phyloP scores from a whole-genome alignment of 2,888 invertebrate genomes.

The Heliconius cydno region DNA sequence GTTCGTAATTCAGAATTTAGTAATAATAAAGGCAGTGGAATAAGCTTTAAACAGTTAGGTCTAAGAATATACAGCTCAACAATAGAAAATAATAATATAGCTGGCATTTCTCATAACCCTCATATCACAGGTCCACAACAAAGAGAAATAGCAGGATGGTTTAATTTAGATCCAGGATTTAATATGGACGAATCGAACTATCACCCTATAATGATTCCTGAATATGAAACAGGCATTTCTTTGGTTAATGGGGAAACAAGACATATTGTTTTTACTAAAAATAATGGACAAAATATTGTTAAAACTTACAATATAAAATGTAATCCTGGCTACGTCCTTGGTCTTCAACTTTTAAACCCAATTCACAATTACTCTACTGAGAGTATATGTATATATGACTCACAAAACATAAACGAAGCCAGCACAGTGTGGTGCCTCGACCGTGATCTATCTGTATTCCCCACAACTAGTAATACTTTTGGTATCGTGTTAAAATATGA shows the following conservation, averaged over 20 bases:
- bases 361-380: conserved; percentile 95
- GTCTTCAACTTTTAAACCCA: conserved; percentile 95
- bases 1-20: conserved; percentile 93
- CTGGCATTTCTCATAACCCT: conserved; percentile 97
- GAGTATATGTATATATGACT: conserved; percentile 90
- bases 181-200: conserved; percentile 88
- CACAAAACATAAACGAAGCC: conserved; percentile 85
- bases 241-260: conserved; percentile 89
- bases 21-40: conserved; percentile 93
- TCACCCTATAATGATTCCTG: conserved; percentile 88
- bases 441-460: conserved; percentile 94
- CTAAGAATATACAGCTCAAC: conserved; percentile 89
- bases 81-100: conserved; percentile 91
- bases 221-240: conserved; percentile 84
- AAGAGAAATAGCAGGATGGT: conserved; percentile 96
- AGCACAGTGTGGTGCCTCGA: conserved; percentile 90
- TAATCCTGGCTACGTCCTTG: conserved; percentile 92
- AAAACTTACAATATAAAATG: conserved; percentile 86
- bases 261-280: conserved; percentile 89
- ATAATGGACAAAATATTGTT: conserved; percentile 81
- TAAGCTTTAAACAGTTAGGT: conserved; percentile 94
- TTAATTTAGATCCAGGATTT: conserved; percentile 87
- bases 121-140: conserved; percentile 92
- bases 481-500: conserved; percentile 90
- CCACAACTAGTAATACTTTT: conserved; percentile 93